phyloP scores from a whole-genome alignment of 2,888 invertebrate genomes.

The Nowickia ferox region DNA sequence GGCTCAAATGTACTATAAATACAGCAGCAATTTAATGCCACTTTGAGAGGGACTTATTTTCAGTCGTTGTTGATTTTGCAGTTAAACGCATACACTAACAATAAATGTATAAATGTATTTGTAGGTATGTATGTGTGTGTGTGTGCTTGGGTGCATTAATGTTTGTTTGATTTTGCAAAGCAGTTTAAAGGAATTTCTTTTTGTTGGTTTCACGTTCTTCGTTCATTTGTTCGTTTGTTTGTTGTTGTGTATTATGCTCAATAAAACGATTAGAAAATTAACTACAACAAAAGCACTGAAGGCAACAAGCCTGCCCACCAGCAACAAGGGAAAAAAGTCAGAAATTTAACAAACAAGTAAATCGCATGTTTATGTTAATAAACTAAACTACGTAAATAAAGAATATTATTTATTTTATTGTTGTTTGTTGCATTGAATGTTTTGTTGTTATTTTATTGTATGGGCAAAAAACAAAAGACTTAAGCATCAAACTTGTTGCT shows the following conservation, averaged over 20 bases:
- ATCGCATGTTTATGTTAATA: constrained; percentile 62
- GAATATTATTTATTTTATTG: constrained; percentile 57
- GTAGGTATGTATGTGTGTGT: not conserved
- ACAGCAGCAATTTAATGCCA: constrained; percentile 20
- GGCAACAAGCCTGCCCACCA: constrained; percentile 18
- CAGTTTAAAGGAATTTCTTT: constrained; percentile 58
- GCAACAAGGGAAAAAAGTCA: constrained; percentile 10
- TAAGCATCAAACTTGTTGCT: constrained; percentile 55
- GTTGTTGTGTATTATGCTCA: constrained; percentile 19
- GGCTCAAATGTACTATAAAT: not conserved
- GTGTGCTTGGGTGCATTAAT: constrained; percentile 11
- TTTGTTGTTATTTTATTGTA: constrained; percentile 6
- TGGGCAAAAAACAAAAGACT: constrained; percentile 61
- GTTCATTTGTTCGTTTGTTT: constrained; percentile 18
- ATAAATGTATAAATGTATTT: not conserved
- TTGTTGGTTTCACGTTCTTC: constrained; percentile 42
- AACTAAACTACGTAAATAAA: constrained; percentile 16
- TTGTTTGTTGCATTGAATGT: not conserved
- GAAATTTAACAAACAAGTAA: constrained; percentile 56
- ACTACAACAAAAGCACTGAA: constrained; percentile 29
- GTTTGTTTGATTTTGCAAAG: constrained; percentile 51
- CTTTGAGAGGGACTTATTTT: constrained; percentile 27
- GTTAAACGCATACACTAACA: not conserved
- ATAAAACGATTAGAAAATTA: constrained; percentile 68
- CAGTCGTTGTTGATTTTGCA: constrained; percentile 8